Percentiles rank a stretch among this genome's conserved stretches.
phyloP scores from a whole-genome alignment of 2,113 vertebrate species.

The Rhinogobius similis region DNA sequence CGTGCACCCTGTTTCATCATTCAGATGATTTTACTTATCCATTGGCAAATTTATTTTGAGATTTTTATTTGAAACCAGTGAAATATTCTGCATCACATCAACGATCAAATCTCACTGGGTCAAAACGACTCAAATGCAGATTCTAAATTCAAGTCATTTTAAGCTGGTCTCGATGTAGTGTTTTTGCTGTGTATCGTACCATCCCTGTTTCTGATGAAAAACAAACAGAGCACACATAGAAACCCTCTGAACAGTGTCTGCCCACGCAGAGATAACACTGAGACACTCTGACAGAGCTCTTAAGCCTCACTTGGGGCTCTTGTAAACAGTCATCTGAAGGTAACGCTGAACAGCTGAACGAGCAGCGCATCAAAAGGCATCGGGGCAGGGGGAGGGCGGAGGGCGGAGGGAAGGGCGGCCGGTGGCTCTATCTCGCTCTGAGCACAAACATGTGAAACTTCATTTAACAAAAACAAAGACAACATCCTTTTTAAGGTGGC shows the following conservation, averaged over 20 bases:
- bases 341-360: constrained; percentile 78
- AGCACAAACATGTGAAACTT: constrained; percentile 55
- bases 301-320: constrained; percentile 69
- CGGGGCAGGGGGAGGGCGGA: constrained; percentile 24
- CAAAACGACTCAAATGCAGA: too few relatives aligned
- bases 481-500: constrained; percentile 73
- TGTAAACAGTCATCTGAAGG: constrained; percentile 78
- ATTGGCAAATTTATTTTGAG: too few relatives aligned
- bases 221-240: constrained; percentile 42
- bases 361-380: constrained; percentile 59
- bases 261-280: constrained; percentile 74
- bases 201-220: constrained; percentile 37
- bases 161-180: too few relatives aligned
- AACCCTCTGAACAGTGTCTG: constrained; percentile 52
- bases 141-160: too few relatives aligned
- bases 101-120: too few relatives aligned
- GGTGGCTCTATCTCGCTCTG: constrained; percentile 54
- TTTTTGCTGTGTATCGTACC: too few relatives aligned
- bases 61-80: too few relatives aligned
- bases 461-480: constrained; percentile 22
- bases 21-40: too few relatives aligned
- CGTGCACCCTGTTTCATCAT: too few relatives aligned
- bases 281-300: constrained; percentile 52
- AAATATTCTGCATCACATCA: too few relatives aligned
- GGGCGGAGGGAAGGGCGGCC: neutral